These are phyloP conservation scores for Cenopis cana DNA, from an alignment of 2,888 invertebrate species.

Conservation along the genomic window DNA sequence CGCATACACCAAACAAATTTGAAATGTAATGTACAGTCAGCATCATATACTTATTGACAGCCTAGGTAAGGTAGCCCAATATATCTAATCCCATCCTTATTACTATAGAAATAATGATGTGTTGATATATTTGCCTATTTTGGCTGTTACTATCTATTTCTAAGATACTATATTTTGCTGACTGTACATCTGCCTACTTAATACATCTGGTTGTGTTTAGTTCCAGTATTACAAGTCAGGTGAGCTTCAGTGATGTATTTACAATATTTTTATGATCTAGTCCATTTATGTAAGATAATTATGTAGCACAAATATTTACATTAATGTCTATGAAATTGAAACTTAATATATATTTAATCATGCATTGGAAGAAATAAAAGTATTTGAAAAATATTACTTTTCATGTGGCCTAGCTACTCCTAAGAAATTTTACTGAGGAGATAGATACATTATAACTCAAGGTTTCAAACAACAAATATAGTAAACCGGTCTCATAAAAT, in stretches of 20 bases:
- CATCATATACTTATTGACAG: too few relatives aligned
- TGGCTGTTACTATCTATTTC: neutral
- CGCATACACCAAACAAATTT: slow-evolving; percentile 4
- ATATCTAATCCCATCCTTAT: too few relatives aligned
- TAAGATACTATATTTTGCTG: too few relatives aligned
- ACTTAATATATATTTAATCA: slow-evolving; percentile 8
- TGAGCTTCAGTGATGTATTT: slow-evolving; percentile 6
- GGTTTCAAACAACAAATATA: too few relatives aligned
- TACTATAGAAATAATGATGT: too few relatives aligned
- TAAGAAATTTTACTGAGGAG: neutral
- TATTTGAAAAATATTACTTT: neutral
- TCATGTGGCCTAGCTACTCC: neutral
- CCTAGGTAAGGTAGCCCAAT: too few relatives aligned
- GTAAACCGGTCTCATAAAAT: too few relatives aligned
- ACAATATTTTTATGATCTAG: slow-evolving; percentile 19
- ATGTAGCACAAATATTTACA: slow-evolving; percentile 23
- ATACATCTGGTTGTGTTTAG: slow-evolving; percentile 27
- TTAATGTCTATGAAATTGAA: slow-evolving; percentile 1
- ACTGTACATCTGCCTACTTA: neutral
- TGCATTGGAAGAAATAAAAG: slow-evolving; percentile 29
- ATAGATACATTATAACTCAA: neutral
- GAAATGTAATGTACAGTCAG: neutral
- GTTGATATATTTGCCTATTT: too few relatives aligned
- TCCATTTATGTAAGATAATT: slow-evolving; percentile 22
- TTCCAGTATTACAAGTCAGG: slow-evolving; percentile 16